Percentiles rank a stretch among this genome's conserved stretches.
These are phyloP conservation scores for Watsonalla cultraria DNA, from an alignment of 2,888 invertebrate species.

Conservation along the genomic window DNA sequence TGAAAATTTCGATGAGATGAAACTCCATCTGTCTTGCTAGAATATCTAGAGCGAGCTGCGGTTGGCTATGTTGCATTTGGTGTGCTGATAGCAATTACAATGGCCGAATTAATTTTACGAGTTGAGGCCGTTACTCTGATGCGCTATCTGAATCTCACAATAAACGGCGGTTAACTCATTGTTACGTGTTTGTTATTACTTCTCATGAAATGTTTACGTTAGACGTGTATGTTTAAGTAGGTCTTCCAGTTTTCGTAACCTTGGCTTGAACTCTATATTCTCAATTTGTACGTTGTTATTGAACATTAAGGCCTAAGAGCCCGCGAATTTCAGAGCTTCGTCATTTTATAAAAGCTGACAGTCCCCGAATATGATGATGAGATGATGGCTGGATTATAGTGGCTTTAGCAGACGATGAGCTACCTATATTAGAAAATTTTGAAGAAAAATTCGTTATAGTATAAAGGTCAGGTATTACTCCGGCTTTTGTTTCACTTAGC, in stretches of 20 bases:
- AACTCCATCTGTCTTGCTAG: too few species aligned
- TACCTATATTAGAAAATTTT: too few species aligned
- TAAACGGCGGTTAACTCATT: slow-evolving; percentile 61
- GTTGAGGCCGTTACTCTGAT: slow-evolving; percentile 56
- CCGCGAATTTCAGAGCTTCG: too few species aligned
- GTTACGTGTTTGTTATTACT: slow-evolving; percentile 74
- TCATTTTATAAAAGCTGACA: too few species aligned
- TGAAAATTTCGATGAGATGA: too few species aligned
- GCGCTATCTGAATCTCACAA: slow-evolving; percentile 48
- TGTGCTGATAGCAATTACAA: slow-evolving; percentile 36
- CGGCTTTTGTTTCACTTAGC: slow-evolving; percentile 23
- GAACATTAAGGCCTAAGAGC: slow-evolving; percentile 15
- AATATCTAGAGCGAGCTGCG: too few species aligned
- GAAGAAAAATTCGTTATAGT: too few species aligned
- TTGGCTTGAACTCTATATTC: slow-evolving; percentile 45
- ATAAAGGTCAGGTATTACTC: slow-evolving; percentile 8
- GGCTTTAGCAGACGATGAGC: too few species aligned
- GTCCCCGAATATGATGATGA: too few species aligned
- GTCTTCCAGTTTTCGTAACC: slow-evolving; percentile 52
- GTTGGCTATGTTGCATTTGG: slow-evolving; percentile 12
- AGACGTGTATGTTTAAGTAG: slow-evolving; percentile 39
- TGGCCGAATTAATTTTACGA: slow-evolving; percentile 72
- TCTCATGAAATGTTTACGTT: slow-evolving; percentile 55
- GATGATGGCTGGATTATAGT: too few species aligned
- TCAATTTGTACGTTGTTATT: slow-evolving; percentile 27